Percentiles rank a stretch among this genome's conserved stretches.
Conservation (phyloP, 1,140 invertebrate genomes). For the Goniozus legneri region DNA sequence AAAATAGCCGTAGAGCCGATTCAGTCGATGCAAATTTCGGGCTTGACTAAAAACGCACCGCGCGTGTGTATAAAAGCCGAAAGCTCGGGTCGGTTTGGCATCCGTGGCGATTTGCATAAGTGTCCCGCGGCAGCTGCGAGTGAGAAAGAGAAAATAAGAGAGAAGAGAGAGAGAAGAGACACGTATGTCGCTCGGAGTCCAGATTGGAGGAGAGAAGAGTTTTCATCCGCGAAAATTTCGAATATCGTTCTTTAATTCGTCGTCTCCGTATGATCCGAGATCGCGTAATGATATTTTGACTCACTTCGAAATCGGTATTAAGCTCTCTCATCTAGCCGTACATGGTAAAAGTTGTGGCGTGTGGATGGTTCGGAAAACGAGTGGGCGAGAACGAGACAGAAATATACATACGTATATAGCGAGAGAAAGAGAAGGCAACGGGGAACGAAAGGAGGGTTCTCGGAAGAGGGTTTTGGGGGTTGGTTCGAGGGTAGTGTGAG, state of each 20-base stretch:
- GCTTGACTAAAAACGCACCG: slow-evolving; percentile 36
- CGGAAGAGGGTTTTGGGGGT: slow-evolving; percentile 33
- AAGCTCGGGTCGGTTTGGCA: slow-evolving; percentile 44
- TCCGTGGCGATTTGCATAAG: slow-evolving; percentile 50
- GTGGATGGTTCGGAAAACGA: no score
- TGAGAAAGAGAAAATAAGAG: neutral
- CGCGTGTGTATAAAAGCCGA: slow-evolving; percentile 43
- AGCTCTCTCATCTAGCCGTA: no score
- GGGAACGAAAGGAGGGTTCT: neutral
- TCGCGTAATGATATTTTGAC: no score
- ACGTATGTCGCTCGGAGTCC: no score
- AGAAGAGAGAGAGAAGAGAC: neutral
- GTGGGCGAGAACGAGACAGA: no score
- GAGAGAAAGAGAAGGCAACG: neutral
- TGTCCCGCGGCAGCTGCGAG: slow-evolving; percentile 46
- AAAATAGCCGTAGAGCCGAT: slow-evolving; percentile 19
- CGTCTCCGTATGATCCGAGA: no score
- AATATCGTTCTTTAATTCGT: no score
- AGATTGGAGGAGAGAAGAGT: no score
- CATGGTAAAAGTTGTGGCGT: no score
- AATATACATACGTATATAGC: no score
- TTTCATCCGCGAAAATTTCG: no score
- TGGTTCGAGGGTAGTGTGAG: slow-evolving; percentile 49
- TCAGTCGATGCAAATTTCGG: slow-evolving; percentile 47
- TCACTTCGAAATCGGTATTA: no score